A percentile compares a stretch with the other conserved stretches of the same genome.
phyloP scores from a whole-genome alignment of 2,888 invertebrate genomes.

The Drosophila kanekoi region DNA sequence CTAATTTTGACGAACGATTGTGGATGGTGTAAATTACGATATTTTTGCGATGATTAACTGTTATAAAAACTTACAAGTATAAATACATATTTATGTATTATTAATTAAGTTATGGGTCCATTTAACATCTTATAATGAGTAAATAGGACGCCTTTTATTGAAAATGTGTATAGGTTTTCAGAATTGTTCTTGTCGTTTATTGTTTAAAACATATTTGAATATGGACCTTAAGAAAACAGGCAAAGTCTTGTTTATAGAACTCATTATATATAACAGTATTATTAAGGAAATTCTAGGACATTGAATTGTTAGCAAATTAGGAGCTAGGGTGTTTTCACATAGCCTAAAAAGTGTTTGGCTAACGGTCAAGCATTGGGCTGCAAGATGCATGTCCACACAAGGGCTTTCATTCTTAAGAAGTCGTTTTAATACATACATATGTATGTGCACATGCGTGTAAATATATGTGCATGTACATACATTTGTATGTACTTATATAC shows the following conservation, averaged over 20 bases:
- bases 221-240: neutral
- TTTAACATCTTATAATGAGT: too few species aligned
- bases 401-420: neutral
- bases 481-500: slow-evolving; percentile 7
- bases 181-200: too few species aligned
- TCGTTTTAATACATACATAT: neutral
- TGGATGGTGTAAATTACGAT: neutral
- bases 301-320: too few species aligned
- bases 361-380: too few species aligned
- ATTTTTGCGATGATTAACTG: neutral
- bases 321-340: too few species aligned
- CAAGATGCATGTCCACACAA: neutral
- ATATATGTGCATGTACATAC: slow-evolving; percentile 3
- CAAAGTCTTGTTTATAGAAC: neutral
- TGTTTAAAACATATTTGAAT: neutral
- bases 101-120: neutral
- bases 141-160: too few species aligned
- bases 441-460: slow-evolving; percentile 1
- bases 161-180: too few species aligned
- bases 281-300: too few species aligned
- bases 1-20: slow-evolving; percentile 1
- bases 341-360: too few species aligned
- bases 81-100: neutral
- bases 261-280: too few species aligned
- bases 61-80: neutral